Evolutionary conservation across 2,888 invertebrate genomes (phyloP), one percentile per base, ranked within the genome.

Genomic region (Drosophila pegasa): DNA sequence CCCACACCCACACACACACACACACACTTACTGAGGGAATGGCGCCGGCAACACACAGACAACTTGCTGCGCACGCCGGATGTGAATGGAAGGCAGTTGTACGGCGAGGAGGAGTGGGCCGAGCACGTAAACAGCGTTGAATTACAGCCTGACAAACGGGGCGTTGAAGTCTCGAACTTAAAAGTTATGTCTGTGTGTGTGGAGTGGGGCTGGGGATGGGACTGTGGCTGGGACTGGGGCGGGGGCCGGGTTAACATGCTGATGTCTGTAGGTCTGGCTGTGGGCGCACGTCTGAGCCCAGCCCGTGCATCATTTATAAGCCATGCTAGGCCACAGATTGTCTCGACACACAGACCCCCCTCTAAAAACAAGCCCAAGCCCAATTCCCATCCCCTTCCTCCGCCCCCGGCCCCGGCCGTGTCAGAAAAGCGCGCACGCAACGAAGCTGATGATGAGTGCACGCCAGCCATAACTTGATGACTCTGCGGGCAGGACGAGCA

Each of bases 261-360:
- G 52, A 37, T 38, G 57, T 43, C 55, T 43, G 55, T 20, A 31
- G n/a, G 31, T 56, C 29, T 57, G 57, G 35, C 33, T 59, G 56
- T 57, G 62, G 45, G 31, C 66, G 31, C 62, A 61, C 55, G 47
- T 68, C 68, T 73, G 62, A 45, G 35, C 65, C 61, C 60, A 63
- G 75, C 52, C 75, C 85, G 70, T 87, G 85, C 85, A 87, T 88
- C 87, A 87, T 87, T 88, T 83, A 87, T 88, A 87, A 85, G 81
- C 85, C 75, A 74, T 78, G 76, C 80, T 78, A 87, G 80, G 87
- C 88, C 82, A 82, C 87, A 84, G 88, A 88, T 84, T 88, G 85
- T 87, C 83, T 87, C 80, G 84, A 78, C 81, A 76, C 71, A 16
- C 40, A 75, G 55, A 57, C 66, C 68, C 52, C 43, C 25, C 10